Evolutionary conservation across 2,888 invertebrate species (phyloP), one percentile per base, ranked within the genome.

Genomic region (Orthosia gothica): DNA sequence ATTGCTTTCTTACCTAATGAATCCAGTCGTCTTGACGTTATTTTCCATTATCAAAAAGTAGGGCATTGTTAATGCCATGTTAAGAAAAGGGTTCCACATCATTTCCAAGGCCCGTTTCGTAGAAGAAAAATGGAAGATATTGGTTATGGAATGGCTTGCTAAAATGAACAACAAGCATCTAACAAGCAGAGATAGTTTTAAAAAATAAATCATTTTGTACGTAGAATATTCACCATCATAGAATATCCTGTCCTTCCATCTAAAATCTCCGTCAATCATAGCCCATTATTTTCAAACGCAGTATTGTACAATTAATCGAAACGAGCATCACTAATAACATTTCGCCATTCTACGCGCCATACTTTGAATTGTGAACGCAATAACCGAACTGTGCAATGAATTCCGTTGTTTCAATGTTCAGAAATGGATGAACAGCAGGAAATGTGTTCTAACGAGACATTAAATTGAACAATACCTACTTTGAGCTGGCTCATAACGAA

Each of bases 1-100:
- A 67, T 79, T 58, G 54, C 45, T 70, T 66, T 49, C 64, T 61
- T 49, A 52, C 54, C 11, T 52, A 77, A 61, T 64, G 26, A 55
- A 64, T 20, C 45, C 20, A 20, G 3, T 52, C n/a, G 45, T 52
- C 15, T 49, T 47, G 5, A 15, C 15, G 57, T 50, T 70, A 74
- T 74, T 66, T 18, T 50, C 11, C 23, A 11, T 5, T 13, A n/a
- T 13, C 12, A 57, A 40, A 66, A 66, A 20, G 26, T 45, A 32
- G 45, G 13, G 40, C 16, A 50, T 45, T 9, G 5, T 50, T 16
- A 16, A 26, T 9, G 3, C 50, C 15, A 15, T 50, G 50, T 26
- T 54, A 52, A 32, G 50, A 4, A 52, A 69, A 50, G 26, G 45
- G 45, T 58, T 50, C 15, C 15, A 13, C n/a, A 16, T 45, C n/a